Percentiles rank a stretch among this genome's conserved stretches.
phyloP scores from a whole-genome alignment of 2,888 invertebrate genomes.

The Conistra vaccinii region DNA sequence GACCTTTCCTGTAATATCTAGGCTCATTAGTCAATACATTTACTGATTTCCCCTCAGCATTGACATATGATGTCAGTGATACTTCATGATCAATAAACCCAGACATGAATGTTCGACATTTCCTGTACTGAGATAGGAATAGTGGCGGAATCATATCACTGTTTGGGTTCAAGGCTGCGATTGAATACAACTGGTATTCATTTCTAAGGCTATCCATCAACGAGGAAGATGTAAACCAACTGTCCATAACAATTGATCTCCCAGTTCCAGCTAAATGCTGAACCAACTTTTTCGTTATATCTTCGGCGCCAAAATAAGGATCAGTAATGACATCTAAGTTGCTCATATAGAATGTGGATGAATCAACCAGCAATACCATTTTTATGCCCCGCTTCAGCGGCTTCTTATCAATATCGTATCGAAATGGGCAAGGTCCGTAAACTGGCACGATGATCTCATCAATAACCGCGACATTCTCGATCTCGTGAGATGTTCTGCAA shows the following conservation, averaged over 20 bases:
- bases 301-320: conserved; percentile 78
- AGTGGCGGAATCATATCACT: conserved; percentile 82
- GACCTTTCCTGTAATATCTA: conserved; percentile 80
- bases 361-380: conserved; percentile 83
- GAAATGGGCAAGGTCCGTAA: conserved; percentile 86
- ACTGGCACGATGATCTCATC: conserved; percentile 86
- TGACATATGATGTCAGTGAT: conserved; percentile 81
- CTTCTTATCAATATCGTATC: conserved; percentile 83
- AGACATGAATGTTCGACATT: conserved; percentile 76
- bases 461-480: conserved; percentile 80
- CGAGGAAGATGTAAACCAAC: conserved; percentile 81
- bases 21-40: conserved; percentile 84
- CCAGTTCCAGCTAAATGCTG: conserved; percentile 83
- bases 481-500: conserved; percentile 81
- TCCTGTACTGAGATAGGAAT: conserved; percentile 80
- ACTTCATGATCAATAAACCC: conserved; percentile 81
- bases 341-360: conserved; percentile 84
- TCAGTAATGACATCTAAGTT: conserved; percentile 86
- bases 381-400: conserved; percentile 83
- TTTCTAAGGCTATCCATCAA: conserved; percentile 77
- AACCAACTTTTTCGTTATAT: conserved; percentile 80
- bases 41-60: conserved; percentile 76
- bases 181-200: conserved; percentile 78
- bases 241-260: conserved; percentile 82
- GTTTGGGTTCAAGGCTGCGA: conserved; percentile 79